phyloP scores from a whole-genome alignment of 2,888 invertebrate species.

The Nomada fucata region DNA sequence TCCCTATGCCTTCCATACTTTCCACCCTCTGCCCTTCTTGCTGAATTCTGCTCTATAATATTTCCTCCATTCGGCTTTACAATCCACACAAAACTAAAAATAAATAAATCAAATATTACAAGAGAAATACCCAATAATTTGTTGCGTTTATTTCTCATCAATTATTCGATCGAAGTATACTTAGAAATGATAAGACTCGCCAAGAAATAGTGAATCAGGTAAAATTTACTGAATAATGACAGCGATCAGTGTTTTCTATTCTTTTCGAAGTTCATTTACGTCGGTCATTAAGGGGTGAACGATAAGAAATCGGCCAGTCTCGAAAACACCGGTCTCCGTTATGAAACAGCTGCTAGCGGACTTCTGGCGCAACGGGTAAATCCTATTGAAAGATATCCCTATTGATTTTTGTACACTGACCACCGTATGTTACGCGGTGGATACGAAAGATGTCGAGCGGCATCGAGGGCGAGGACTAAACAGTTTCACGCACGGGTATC shows the following conservation, averaged over 20 bases:
- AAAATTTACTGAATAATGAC: too few relatives aligned
- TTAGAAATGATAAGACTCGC: background rate
- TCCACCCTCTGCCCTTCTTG: too few relatives aligned
- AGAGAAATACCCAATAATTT: too few relatives aligned
- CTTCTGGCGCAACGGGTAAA: slow-evolving; percentile 40
- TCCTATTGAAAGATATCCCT: slow-evolving; percentile 58
- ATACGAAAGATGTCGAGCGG: background rate
- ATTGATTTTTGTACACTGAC: slow-evolving; percentile 54
- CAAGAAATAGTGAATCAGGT: background rate
- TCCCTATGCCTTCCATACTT: too few relatives aligned
- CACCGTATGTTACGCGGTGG: background rate
- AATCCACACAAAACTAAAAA: too few relatives aligned
- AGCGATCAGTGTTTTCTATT: background rate
- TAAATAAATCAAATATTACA: too few relatives aligned
- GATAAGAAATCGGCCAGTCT: slow-evolving; percentile 1
- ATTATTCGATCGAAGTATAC: too few relatives aligned
- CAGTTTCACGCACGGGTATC: background rate
- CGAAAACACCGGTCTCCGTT: slow-evolving; percentile 2
- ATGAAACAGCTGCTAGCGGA: slow-evolving; percentile 33
- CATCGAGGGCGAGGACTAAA: background rate
- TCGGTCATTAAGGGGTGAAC: background rate
- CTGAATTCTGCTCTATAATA: too few relatives aligned
- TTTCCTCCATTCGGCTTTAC: too few relatives aligned
- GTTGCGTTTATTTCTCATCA: too few relatives aligned
- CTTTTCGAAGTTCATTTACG: background rate